These are phyloP conservation scores for Malurus cyaneus DNA, from an alignment of 2,113 vertebrate species.

Conservation along the genomic window DNA sequence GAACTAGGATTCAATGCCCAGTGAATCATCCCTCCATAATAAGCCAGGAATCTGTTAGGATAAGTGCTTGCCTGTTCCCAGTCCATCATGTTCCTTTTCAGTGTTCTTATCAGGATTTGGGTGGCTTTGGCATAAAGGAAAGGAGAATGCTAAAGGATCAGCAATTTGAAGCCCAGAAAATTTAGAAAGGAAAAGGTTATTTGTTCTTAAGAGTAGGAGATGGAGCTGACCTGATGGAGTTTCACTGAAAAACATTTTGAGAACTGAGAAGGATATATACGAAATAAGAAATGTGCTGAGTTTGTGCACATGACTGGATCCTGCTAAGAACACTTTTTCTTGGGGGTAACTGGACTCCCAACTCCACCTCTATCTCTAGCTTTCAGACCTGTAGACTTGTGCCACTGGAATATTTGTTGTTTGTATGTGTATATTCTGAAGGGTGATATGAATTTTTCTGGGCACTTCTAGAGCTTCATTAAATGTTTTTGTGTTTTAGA, in stretches of 20 bases:
- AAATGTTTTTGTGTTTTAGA: constrained; percentile 13
- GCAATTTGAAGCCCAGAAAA: not conserved
- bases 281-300: not conserved
- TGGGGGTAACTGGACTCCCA: not conserved
- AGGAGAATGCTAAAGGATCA: not conserved
- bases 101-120: constrained; percentile 37
- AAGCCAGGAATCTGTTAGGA: constrained; percentile 18
- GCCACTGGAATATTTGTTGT: constrained; percentile 20
- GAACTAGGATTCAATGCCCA: not conserved
- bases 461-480: constrained; percentile 29
- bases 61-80: constrained; percentile 49
- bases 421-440: constrained; percentile 44
- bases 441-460: constrained; percentile 48
- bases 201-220: not conserved
- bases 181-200: not conserved
- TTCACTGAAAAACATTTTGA: not conserved
- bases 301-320: not conserved
- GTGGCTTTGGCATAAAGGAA: not conserved
- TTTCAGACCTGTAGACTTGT: constrained; percentile 10
- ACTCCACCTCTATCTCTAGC: not conserved
- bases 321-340: constrained; percentile 47
- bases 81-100: constrained; percentile 13
- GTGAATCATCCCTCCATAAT: not conserved
- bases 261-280: not conserved
- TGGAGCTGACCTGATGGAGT: not conserved